These are phyloP conservation scores for Isaurus tuberculatus DNA, from an alignment of 92 coral and sea anemone species.

Conservation along the genomic window DNA sequence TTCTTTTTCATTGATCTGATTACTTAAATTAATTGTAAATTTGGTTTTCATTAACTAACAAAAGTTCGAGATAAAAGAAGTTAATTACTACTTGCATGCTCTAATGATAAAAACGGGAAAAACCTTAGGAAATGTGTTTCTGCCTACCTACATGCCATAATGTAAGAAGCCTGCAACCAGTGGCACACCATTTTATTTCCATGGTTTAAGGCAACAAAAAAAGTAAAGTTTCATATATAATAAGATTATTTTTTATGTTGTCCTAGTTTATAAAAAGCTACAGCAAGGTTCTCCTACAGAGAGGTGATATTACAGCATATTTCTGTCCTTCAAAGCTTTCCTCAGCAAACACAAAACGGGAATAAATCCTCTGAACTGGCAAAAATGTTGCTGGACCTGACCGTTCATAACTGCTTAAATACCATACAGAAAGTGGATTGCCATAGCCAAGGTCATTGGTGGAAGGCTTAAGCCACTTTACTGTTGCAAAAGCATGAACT, in stretches of 20 bases:
- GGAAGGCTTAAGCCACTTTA: constrained; percentile 56
- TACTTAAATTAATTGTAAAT: too few relatives aligned
- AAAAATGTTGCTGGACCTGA: constrained; percentile 63
- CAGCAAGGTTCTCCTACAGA: not conserved
- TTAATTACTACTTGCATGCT: too few relatives aligned
- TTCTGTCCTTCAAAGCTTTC: constrained; percentile 12
- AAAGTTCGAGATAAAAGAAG: too few relatives aligned
- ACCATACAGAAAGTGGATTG: constrained; percentile 63
- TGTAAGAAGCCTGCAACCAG: too few relatives aligned
- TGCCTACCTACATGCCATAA: too few relatives aligned
- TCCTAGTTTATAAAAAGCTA: not conserved
- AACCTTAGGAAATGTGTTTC: too few relatives aligned
- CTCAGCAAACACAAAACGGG: constrained; percentile 50
- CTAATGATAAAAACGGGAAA: too few relatives aligned
- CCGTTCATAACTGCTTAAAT: constrained; percentile 46
- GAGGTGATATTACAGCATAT: constrained; percentile 2
- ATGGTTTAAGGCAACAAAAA: too few relatives aligned
- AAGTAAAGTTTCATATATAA: not conserved
- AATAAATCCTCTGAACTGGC: constrained; percentile 69
- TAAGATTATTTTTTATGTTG: not conserved
- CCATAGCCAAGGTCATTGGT: constrained; percentile 51
- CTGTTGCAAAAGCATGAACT: constrained; percentile 68
- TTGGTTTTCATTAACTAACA: too few relatives aligned
- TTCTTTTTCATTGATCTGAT: too few relatives aligned
- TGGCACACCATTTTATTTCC: too few relatives aligned